phyloP scores from a whole-genome alignment of 2,888 invertebrate species.

The Rhaphigaster nebulosa region DNA sequence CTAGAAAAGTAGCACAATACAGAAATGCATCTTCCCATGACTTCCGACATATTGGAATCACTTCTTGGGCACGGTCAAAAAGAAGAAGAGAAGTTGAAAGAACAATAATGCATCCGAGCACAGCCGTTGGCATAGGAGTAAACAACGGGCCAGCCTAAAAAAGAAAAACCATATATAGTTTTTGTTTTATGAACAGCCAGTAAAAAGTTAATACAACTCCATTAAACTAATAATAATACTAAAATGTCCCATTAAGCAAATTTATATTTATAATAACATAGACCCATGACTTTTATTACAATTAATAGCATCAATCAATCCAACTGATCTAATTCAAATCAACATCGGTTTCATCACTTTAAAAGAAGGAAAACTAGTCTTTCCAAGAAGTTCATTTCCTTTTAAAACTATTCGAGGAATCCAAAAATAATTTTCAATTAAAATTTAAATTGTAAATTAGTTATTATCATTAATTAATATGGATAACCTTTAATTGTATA shows the following conservation, averaged over 20 bases:
- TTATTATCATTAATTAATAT: neutral
- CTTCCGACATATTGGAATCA: slow-evolving; percentile 52
- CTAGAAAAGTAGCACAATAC: slow-evolving; percentile 58
- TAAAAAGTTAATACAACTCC: neutral
- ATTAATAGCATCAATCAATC: no score
- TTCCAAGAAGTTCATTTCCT: neutral
- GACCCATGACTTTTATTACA: no score
- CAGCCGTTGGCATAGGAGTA: slow-evolving; percentile 60
- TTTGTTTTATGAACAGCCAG: neutral
- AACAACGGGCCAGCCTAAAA: slow-evolving; percentile 62
- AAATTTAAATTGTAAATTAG: neutral
- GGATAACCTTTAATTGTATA: neutral
- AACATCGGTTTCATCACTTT: neutral
- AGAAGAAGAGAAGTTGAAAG: slow-evolving; percentile 60
- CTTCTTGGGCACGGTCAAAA: slow-evolving; percentile 53
- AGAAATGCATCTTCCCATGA: slow-evolving; percentile 60
- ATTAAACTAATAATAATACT: neutral
- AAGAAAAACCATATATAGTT: slow-evolving; percentile 46
- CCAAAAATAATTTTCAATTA: neutral
- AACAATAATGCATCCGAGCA: slow-evolving; percentile 63
- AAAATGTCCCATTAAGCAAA: neutral
- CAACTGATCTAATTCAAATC: no score
- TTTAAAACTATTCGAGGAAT: neutral
- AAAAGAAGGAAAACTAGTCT: neutral
- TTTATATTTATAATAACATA: neutral